Base-by-base conservation (phyloP, 1,140 invertebrate genomes). In the Homarus americanus region DNA sequence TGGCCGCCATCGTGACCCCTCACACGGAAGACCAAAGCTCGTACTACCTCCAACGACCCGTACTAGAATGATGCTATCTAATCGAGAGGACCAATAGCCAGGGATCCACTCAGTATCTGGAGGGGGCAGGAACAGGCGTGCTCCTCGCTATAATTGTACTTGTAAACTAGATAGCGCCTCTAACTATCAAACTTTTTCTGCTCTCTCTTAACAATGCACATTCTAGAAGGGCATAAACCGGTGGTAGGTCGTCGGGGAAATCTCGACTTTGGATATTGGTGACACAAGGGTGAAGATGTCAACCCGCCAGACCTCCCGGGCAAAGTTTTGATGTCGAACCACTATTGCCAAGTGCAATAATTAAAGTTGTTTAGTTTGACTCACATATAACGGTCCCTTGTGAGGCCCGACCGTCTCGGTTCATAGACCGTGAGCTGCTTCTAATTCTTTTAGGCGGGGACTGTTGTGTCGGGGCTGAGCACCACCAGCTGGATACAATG, bases 111-210 rank as follows among this genome's bases (percentile, higher is more conserved):
- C 86, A 34, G 53, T 79, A 87, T 87, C 75, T 38, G 75, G 58
- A 87, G 85, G 63, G 73, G 84, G 36, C 75, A 40, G 75, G 32
- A 80, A 87, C 86, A 80, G 24, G 75, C 76, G 53, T 28, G 86
- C 53, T 76, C 75, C 44, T 79, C 86, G 76, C 86, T 87, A 87
- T 87, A 87, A 87, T 87, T 87, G 86, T 87, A 87, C 86, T 87
- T 87, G 86, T 87, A 87, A 87, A 87, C 86, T 87, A 87, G 86
- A 87, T 87, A 87, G 86, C 76, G 86, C 86, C 86, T 80, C 76
- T 87, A 87, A 87, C 86, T 87, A 87, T 80, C 75, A 87, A 87
- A 87, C 86, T 87, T 87, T 87, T 87, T 87, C 76, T 87, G 86
- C 86, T 87, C 86, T 75, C 85, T 41, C 76, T 87, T 87, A 87